Base-by-base conservation (phyloP, 2,888 invertebrate species). In the Matsumyia berberina region DNA sequence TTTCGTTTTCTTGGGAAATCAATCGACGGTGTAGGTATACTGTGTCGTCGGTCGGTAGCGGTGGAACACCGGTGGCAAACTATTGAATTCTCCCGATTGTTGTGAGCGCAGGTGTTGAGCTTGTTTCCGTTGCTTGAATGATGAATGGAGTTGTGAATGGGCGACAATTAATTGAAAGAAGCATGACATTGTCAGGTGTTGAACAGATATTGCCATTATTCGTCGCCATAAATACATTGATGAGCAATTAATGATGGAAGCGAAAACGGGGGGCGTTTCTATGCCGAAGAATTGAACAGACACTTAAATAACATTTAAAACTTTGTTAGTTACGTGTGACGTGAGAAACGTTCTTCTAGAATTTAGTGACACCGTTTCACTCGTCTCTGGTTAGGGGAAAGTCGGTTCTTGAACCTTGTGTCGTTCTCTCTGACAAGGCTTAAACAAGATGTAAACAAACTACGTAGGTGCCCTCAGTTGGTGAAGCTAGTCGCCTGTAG, bases 1-100 rank as follows among this genome's bases (percentile, higher is more conserved):
- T 62, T 78, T 78, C 73, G 49, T 72, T 82, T 82, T 77, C 60
- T 66, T 60, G 24, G 58, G 72, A 66, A 83, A 83, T 83, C 82
- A 78, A 78, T 83, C 66, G 70, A 46, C 39, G 49, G 35, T 69
- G 8, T 19, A 24, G 69, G 31, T 24, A 64, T n/a, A n/a, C n/a
- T n/a, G n/a, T n/a, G n/a, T n/a, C n/a, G n/a, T n/a, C 19, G 12
- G 12, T 37, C 19, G n/a, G 29, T 35, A 5, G 29, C 11, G 24
- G 2, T 17, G 46, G 44, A 37, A 9, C 35, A 12, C 19, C 31
- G 6, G 42, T 31, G 62, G 33, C 29, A 39, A 24, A 15, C 51
- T 39, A 72, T 51, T 42, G 37, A 60, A 51, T 51, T 12, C 37
- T 49, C 3, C 17, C 17, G 12, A 29, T 35, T 62, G 62, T 74